Conservation (phyloP, 2,888 invertebrate genomes). For the Luperina testacea region DNA sequence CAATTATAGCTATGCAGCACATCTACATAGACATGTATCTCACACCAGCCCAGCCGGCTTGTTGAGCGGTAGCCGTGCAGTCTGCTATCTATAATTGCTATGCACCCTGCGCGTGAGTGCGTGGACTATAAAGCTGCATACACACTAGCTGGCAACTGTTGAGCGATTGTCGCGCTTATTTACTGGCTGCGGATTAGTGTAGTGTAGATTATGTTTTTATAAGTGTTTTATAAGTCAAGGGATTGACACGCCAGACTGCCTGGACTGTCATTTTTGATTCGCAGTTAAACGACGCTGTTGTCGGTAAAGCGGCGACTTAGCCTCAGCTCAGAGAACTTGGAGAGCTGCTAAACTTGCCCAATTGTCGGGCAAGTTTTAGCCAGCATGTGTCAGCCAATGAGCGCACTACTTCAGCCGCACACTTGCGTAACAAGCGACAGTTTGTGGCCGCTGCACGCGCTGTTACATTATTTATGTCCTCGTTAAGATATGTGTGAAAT, state of each 20-base stretch:
- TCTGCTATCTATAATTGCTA: slow-evolving; percentile 76
- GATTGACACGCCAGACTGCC: not conserved
- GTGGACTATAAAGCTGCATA: slow-evolving; percentile 34
- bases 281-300: not conserved
- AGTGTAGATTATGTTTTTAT: not conserved
- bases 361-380: not conserved
- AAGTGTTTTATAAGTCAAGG: not conserved
- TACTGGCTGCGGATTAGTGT: not conserved
- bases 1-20: slow-evolving; percentile 32
- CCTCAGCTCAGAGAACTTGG: not conserved
- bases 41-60: slow-evolving; percentile 58
- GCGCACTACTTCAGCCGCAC: slow-evolving; percentile 29
- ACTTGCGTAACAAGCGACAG: slow-evolving; percentile 68
- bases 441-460: slow-evolving; percentile 61
- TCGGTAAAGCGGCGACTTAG: not conserved
- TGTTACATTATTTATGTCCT: slow-evolving; percentile 56
- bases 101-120: slow-evolving; percentile 68
- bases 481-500: slow-evolving; percentile 57
- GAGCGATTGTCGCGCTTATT: not conserved
- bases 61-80: slow-evolving; percentile 80
- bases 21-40: slow-evolving; percentile 15
- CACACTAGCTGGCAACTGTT: slow-evolving; percentile 16
- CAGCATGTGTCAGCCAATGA: not conserved
- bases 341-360: too few species aligned
- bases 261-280: not conserved